These are phyloP conservation scores for Catagonus wagneri DNA, from an alignment of 2,113 vertebrate genomes.

Conservation along the genomic window DNA sequence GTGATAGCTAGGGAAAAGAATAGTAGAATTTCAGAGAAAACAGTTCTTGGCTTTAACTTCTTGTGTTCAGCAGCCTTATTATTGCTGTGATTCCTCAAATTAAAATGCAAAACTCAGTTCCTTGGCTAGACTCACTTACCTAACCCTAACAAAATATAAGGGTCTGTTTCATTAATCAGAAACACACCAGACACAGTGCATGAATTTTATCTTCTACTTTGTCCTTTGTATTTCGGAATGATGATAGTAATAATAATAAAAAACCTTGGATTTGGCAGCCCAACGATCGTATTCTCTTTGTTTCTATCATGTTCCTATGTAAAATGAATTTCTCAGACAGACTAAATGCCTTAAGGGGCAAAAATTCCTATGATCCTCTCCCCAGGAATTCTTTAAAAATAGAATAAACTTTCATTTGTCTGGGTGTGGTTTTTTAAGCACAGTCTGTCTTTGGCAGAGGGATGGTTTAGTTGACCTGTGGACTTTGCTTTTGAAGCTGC, in stretches of 20 bases:
- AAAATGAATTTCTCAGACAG: constrained; percentile 70
- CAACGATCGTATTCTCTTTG: neutral
- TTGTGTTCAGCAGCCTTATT: constrained; percentile 74
- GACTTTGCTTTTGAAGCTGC: neutral
- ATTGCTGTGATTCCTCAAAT: constrained; percentile 76
- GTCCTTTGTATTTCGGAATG: constrained; percentile 73
- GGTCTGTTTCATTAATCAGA: constrained; percentile 82
- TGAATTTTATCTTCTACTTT: constrained; percentile 80
- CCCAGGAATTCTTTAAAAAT: constrained; percentile 75
- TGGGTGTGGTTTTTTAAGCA: constrained; percentile 60
- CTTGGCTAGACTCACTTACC: constrained; percentile 73
- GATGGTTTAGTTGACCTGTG: neutral
- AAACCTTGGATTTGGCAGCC: constrained; percentile 38
- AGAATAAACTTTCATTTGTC: constrained; percentile 63
- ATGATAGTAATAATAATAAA: constrained; percentile 57
- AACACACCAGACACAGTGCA: constrained; percentile 65
- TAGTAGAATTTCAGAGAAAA: constrained; percentile 50
- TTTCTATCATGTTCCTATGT: constrained; percentile 54
- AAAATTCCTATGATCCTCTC: constrained; percentile 48
- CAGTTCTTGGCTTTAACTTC: constrained; percentile 56
- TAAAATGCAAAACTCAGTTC: constrained; percentile 78
- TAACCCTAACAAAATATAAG: constrained; percentile 83
- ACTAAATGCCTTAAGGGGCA: constrained; percentile 61
- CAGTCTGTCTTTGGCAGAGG: constrained; percentile 8
- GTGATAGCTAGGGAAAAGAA: constrained; percentile 40